phyloP scores from a whole-genome alignment of 2,888 invertebrate genomes.

The Callyntrura guangdongensis region DNA sequence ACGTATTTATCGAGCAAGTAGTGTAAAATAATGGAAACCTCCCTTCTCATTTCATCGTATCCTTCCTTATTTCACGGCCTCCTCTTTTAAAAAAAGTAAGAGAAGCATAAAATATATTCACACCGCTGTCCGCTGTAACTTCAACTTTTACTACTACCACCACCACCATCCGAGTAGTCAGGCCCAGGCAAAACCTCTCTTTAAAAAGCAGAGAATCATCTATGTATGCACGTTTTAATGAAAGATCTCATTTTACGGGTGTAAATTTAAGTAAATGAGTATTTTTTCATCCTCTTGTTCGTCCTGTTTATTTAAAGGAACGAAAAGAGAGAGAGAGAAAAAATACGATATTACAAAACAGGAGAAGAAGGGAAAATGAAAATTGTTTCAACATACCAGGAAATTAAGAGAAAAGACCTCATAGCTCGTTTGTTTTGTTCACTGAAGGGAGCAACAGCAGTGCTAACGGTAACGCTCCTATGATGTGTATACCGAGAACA shows the following conservation, averaged over 20 bases:
- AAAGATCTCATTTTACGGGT: constrained; percentile 79
- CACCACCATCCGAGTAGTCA: not conserved
- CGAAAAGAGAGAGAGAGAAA: not conserved
- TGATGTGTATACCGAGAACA: not conserved
- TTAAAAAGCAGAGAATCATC: not conserved
- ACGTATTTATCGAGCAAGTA: constrained; percentile 57
- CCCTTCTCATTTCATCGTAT: constrained; percentile 67
- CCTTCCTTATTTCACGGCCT: constrained; percentile 52
- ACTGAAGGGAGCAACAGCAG: not conserved
- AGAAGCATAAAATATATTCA: constrained; percentile 37
- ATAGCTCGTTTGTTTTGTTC: constrained; percentile 57
- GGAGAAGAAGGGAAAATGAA: constrained; percentile 47
- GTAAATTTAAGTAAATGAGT: constrained; percentile 78
- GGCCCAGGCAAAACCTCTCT: not conserved
- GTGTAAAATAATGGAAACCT: constrained; percentile 68
- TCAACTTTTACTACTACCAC: constrained; percentile 5
- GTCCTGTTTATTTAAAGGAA: constrained; percentile 6
- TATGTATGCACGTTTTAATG: constrained; percentile 55
- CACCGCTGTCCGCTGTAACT: not conserved
- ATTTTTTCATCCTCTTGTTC: constrained; percentile 59
- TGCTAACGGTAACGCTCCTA: not conserved
- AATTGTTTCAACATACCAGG: constrained; percentile 66
- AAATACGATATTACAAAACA: not conserved
- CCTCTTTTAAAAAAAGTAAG: constrained; percentile 22
- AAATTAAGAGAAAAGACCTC: constrained; percentile 72